Conservation (phyloP, 2,797 vertebrate species). For the Chelmon rostratus region DNA sequence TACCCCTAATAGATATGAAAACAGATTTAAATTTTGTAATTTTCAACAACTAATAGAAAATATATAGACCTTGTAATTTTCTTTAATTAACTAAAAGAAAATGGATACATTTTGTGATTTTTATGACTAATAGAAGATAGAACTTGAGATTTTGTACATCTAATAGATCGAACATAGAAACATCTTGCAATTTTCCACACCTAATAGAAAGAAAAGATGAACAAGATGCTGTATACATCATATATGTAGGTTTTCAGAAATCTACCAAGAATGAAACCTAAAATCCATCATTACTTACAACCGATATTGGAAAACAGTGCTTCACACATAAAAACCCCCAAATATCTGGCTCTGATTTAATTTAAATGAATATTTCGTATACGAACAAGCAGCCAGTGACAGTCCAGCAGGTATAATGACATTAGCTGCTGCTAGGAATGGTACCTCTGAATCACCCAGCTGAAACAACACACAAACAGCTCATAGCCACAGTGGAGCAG, state of each 20-base stretch:
- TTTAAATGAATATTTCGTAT: neutral
- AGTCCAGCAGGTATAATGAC: conserved; percentile 43
- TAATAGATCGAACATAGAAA: neutral
- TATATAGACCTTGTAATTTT: neutral
- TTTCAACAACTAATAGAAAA: neutral
- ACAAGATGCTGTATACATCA: neutral
- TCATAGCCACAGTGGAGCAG: neutral
- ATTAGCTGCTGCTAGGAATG: conserved; percentile 39
- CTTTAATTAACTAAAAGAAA: neutral
- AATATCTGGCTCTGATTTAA: neutral
- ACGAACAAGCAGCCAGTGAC: conserved; percentile 5
- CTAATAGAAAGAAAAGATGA: neutral
- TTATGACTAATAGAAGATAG: neutral
- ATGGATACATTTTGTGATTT: neutral
- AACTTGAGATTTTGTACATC: neutral
- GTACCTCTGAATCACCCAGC: conserved; percentile 52
- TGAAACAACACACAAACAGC: conserved; percentile 40
- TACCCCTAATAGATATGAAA: neutral
- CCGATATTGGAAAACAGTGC: neutral
- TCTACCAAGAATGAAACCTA: neutral
- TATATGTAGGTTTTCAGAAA: neutral
- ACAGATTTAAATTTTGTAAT: neutral
- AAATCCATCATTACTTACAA: neutral
- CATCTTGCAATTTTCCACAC: neutral
- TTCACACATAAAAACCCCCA: neutral